Evolutionary conservation across 1,140 invertebrate species (phyloP), one percentile per base, ranked within the genome.

Genomic region (Solenopsis fugax): DNA sequence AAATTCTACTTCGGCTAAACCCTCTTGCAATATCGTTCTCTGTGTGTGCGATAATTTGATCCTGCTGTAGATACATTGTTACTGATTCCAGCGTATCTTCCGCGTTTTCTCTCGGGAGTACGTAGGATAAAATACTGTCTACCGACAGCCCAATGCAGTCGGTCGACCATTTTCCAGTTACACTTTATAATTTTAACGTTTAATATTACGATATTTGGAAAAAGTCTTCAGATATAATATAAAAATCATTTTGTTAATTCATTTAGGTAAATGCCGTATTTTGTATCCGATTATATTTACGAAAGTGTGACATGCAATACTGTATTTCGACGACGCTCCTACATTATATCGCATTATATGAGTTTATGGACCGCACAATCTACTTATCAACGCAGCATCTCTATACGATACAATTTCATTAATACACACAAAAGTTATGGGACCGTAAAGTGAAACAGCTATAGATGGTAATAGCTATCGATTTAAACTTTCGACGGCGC

Each of bases 11-110:
- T 73, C 41, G 13, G 77, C 62, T 87, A 75, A 84, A 50, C 75
- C 10, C 34, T 76, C 67, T 58, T 75, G 67, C 76, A 48, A 64
- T 86, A 75, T 50, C 76, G 71, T 87, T 86, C 54, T 73, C 34
- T 6, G 50, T 72, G 87, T 60, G 84, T 64, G 76, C 69, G 76
- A 89, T 89, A 87, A 89, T 87, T 89, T 58, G 76, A 89, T 89
- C 84, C 34, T 10, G 37, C 34, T 67, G 84, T 82, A 78, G 84
- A 89, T 86, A 65, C 84, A 89, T 89, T 77, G 88, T 89, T 87
- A 89, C 67, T n/a, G 82, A 81, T 86, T 80, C 58, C 37, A 52
- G 76, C 29, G 29, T 29, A 56, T 65, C 75, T 34, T 21, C 48
- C 73, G n/a, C 21, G 21, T 78, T 85, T 62, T 18, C 69, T 37